A percentile compares a stretch with the other conserved stretches of the same genome.
phyloP scores from a whole-genome alignment of 2,113 vertebrate species.

The Zosterops pallidus region DNA sequence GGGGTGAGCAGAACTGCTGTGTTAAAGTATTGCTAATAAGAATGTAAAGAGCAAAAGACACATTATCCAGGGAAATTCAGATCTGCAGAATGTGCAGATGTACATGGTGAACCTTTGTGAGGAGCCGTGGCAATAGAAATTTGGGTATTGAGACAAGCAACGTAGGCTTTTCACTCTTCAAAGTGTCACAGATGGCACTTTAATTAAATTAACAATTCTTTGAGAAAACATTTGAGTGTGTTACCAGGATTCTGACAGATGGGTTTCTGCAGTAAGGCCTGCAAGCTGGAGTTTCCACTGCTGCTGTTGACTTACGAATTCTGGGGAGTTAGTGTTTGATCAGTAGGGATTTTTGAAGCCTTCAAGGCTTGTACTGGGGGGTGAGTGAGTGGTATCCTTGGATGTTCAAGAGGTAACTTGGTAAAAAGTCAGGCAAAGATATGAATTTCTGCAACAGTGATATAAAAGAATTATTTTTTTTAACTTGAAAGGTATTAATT shows the following conservation, averaged over 20 bases:
- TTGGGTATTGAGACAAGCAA: not conserved
- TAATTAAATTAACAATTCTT: not conserved
- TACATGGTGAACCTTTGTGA: not conserved
- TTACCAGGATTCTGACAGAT: not conserved
- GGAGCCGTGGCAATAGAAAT: not conserved
- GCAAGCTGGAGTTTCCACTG: not conserved
- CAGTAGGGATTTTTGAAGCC: not conserved
- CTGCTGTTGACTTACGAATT: constrained; percentile 22
- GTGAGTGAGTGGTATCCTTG: not conserved
- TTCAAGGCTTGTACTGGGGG: constrained; percentile 2
- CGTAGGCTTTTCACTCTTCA: not conserved
- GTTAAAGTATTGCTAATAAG: not conserved
- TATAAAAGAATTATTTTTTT: not conserved
- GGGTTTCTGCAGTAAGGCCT: not conserved
- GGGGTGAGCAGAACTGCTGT: not conserved
- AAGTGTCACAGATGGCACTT: not conserved
- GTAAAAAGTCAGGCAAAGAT: not conserved
- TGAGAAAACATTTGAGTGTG: not conserved
- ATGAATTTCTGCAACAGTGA: not conserved
- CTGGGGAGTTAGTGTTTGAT: not conserved
- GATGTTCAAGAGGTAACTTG: not conserved
- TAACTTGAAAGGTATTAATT: not conserved
- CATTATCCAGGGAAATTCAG: not conserved
- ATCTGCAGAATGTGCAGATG: not conserved
- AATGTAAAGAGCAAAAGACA: not conserved